Percentiles rank a stretch among this genome's conserved stretches.
phyloP scores from a whole-genome alignment of 2,888 invertebrate genomes.

The Timema cristinae region DNA sequence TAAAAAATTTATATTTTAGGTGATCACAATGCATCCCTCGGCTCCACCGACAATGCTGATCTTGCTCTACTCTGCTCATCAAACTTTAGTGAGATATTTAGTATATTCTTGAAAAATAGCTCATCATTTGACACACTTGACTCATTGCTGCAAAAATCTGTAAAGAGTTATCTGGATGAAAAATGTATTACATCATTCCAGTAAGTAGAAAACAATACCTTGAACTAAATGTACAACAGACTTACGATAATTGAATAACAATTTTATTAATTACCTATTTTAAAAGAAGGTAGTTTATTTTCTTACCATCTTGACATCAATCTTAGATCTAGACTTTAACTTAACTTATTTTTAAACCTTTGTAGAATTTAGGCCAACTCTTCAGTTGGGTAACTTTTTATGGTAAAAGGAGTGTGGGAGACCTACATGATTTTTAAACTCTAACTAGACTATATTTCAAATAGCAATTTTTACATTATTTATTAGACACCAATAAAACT shows the following conservation, averaged over 20 bases:
- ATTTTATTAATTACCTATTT: not conserved
- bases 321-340: too few species aligned
- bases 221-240: not conserved
- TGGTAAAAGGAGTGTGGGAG: too few species aligned
- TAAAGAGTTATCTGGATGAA: slow-evolving; percentile 12
- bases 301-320: too few species aligned
- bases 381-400: too few species aligned
- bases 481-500: too few species aligned
- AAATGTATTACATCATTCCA: slow-evolving; percentile 8
- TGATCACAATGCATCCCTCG: too few species aligned
- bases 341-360: not conserved
- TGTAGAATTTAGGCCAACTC: not conserved
- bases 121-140: not conserved
- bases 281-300: too few species aligned
- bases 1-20: too few species aligned
- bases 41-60: too few species aligned
- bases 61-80: not conserved
- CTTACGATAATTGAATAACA: not conserved
- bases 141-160: slow-evolving; percentile 11
- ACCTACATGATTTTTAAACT: too few species aligned
- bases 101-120: not conserved
- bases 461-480: too few species aligned
- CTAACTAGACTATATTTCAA: too few species aligned
- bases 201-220: slow-evolving; percentile 13
- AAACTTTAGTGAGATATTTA: slow-evolving; percentile 19